Conservation (phyloP, 2,888 invertebrate genomes). For the Cryptosula pallasiana region DNA sequence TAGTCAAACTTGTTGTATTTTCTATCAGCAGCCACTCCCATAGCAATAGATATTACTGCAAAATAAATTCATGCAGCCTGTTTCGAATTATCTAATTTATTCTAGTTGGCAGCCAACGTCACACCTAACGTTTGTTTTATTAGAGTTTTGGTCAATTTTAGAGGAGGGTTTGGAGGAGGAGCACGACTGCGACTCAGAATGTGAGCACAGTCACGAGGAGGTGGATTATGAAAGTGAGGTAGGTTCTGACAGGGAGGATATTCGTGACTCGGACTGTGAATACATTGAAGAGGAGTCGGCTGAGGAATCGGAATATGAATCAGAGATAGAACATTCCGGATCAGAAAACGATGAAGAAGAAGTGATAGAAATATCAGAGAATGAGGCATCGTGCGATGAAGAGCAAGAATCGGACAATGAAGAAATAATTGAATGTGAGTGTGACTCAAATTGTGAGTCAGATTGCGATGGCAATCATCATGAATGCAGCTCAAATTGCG, state of each 20-base stretch:
- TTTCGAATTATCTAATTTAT: too few relatives aligned
- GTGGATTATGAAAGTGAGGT: slow-evolving; percentile 15
- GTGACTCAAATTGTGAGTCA: not conserved
- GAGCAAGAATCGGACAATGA: not conserved
- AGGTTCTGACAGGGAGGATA: not conserved
- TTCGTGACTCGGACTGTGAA: not conserved
- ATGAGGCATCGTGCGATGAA: slow-evolving; percentile 8
- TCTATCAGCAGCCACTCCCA: too few relatives aligned
- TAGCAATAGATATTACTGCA: too few relatives aligned
- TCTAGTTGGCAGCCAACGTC: too few relatives aligned
- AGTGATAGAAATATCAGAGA: slow-evolving; percentile 8
- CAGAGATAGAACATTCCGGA: not conserved
- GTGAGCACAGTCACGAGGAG: slow-evolving; percentile 19
- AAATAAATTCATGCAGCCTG: too few relatives aligned
- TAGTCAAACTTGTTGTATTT: too few relatives aligned
- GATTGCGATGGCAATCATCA: slow-evolving; percentile 17
- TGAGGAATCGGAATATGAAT: not conserved
- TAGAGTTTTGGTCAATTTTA: too few relatives aligned
- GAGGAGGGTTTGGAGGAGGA: not conserved
- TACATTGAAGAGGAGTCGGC: not conserved
- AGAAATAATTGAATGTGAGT: not conserved
- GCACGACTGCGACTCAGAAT: slow-evolving; percentile 4
- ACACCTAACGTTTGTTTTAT: too few relatives aligned
- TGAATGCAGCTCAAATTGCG: slow-evolving; percentile 18
- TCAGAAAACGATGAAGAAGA: not conserved